These are phyloP conservation scores for Halisarca cf. caerulea DNA, from an alignment of 37 sponge, comb jelly and placozoan genomes.

Conservation along the genomic window DNA sequence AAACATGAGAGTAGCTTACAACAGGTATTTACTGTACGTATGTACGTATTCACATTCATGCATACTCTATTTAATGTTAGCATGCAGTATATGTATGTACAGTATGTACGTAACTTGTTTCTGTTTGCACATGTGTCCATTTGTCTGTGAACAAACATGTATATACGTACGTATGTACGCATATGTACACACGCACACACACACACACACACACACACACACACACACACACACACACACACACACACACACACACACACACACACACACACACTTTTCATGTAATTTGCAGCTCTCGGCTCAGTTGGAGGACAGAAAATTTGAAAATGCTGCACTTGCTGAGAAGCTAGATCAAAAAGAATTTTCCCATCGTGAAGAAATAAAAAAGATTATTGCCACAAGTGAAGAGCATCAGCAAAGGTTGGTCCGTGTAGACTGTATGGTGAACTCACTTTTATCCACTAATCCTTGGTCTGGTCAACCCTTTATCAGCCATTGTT, in stretches of 20 bases:
- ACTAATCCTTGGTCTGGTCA: not conserved
- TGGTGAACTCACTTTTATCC: not conserved
- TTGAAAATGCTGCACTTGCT: not conserved
- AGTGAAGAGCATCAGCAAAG: constrained; percentile 35
- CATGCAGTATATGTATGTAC: no score
- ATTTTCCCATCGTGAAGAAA: not conserved
- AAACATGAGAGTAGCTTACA: not conserved
- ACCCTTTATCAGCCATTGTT: not conserved
- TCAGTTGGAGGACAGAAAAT: not conserved
- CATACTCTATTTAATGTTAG: no score
- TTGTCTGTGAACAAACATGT: no score
- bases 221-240: no score
- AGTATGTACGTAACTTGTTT: no score
- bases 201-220: no score
- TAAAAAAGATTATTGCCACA: not conserved
- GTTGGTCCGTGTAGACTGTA: not conserved
- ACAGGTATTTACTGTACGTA: not conserved
- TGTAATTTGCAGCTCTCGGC: not conserved
- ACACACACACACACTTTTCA: no score
- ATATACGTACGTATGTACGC: no score
- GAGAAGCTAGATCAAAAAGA: not conserved
- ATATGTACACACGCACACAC: no score
- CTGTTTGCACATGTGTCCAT: no score
- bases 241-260: no score
- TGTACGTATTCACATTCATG: not conserved